A percentile compares a stretch with the other conserved stretches of the same genome.
Evolutionary conservation across 2,888 invertebrate species (phyloP).

Genomic region (Bembecia ichneumoniformis): DNA sequence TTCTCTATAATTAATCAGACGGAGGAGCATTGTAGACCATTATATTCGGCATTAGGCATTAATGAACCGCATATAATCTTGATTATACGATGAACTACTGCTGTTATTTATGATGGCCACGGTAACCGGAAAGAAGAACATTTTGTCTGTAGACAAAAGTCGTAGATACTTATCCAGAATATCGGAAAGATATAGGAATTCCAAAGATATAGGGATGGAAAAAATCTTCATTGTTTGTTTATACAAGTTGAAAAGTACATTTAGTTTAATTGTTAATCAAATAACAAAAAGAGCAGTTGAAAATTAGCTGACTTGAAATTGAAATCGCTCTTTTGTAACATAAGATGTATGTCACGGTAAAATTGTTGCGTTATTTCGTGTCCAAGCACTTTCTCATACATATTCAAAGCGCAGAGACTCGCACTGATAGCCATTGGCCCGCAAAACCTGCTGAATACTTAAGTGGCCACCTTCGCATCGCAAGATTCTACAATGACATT

Average conservation of each 20-base stretch:
- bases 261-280: neutral
- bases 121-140: too few relatives aligned
- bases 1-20: slow-evolving; percentile 1
- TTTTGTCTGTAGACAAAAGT: too few relatives aligned
- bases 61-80: neutral
- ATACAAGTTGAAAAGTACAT: neutral
- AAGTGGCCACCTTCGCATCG: slow-evolving; percentile 38
- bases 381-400: slow-evolving; percentile 48
- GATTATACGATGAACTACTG: too few relatives aligned
- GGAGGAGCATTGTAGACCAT: slow-evolving; percentile 16
- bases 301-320: neutral
- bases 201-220: too few relatives aligned
- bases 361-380: slow-evolving; percentile 38
- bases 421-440: slow-evolving; percentile 48
- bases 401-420: slow-evolving; percentile 51
- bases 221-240: too few relatives aligned
- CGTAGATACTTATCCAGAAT: too few relatives aligned
- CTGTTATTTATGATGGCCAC: too few relatives aligned
- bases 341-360: slow-evolving; percentile 61
- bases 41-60: slow-evolving; percentile 20
- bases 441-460: slow-evolving; percentile 59
- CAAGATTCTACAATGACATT: slow-evolving; percentile 55
- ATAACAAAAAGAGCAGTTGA: neutral
- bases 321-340: neutral
- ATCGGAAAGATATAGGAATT: too few relatives aligned